Conservation (phyloP, 2,113 vertebrate species). For the Synodontis membranacea region DNA sequence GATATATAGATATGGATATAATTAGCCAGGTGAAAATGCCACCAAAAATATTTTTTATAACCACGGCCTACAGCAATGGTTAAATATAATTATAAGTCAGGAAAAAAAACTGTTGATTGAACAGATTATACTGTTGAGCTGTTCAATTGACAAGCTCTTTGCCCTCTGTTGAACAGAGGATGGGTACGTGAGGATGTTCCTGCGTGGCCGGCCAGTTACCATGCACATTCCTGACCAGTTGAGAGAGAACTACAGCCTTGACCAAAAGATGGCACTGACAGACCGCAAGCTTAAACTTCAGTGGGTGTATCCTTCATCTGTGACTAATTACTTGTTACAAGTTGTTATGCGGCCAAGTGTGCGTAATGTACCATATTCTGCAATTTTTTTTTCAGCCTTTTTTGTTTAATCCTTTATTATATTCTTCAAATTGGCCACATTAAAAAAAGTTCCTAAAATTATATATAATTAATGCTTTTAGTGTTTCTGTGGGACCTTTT, state of each 20-base stretch:
- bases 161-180: conserved; percentile 74
- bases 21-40: neutral
- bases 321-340: neutral
- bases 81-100: neutral
- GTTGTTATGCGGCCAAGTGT: neutral
- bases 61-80: neutral
- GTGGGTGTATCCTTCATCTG: conserved; percentile 88
- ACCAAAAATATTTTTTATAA: neutral
- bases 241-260: conserved; percentile 79
- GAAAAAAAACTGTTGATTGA: too few species aligned
- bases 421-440: too few species aligned
- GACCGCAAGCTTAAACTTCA: conserved; percentile 82
- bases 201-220: conserved; percentile 84
- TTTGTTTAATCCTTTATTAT: neutral
- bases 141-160: neutral
- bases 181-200: conserved; percentile 87
- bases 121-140: neutral
- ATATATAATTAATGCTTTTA: neutral
- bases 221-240: conserved; percentile 81
- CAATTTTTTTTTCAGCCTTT: neutral
- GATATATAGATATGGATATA: neutral
- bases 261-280: conserved; percentile 76
- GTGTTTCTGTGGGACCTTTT: neutral
- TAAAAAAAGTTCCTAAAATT: too few species aligned
- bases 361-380: neutral